phyloP scores from a whole-genome alignment of 2,113 vertebrate species.

The Nothobranchius furzeri region DNA sequence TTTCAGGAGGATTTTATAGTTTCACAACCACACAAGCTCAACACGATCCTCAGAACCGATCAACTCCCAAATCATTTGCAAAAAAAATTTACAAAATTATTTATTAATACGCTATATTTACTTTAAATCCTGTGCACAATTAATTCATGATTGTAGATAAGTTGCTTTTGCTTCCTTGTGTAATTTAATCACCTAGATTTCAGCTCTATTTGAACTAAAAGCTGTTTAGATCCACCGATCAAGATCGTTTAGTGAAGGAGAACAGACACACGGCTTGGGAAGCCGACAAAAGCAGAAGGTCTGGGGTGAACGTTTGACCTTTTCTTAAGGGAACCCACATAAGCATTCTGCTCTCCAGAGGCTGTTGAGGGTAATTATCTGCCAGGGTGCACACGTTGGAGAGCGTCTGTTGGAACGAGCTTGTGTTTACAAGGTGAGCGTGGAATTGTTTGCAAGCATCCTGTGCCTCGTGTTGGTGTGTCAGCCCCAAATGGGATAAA shows the following conservation, averaged over 20 bases:
- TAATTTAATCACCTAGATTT: background rate
- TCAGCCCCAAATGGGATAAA: constrained; percentile 31
- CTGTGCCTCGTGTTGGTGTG: background rate
- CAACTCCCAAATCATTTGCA: background rate
- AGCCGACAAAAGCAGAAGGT: constrained; percentile 61
- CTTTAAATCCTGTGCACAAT: background rate
- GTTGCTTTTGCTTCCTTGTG: background rate
- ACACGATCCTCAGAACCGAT: background rate
- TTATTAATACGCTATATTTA: background rate
- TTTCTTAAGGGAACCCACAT: constrained; percentile 72
- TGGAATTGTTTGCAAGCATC: constrained; percentile 30
- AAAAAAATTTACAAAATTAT: background rate
- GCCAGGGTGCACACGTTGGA: constrained; percentile 63
- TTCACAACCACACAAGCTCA: background rate
- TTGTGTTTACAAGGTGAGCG: constrained; percentile 25
- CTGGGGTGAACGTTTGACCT: constrained; percentile 64
- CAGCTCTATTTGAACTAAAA: constrained; percentile 26
- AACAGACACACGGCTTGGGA: constrained; percentile 69
- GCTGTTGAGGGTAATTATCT: constrained; percentile 75
- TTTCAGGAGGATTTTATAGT: constrained; percentile 43
- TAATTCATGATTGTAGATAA: too few relatives aligned
- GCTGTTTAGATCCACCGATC: constrained; percentile 45
- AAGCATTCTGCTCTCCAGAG: constrained; percentile 65
- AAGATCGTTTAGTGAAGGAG: constrained; percentile 67
- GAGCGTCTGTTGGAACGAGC: constrained; percentile 37